A percentile compares a stretch with the other conserved stretches of the same genome.
These are phyloP conservation scores for Pseudorasbora parva DNA, from an alignment of 2,113 vertebrate genomes.

Conservation along the genomic window DNA sequence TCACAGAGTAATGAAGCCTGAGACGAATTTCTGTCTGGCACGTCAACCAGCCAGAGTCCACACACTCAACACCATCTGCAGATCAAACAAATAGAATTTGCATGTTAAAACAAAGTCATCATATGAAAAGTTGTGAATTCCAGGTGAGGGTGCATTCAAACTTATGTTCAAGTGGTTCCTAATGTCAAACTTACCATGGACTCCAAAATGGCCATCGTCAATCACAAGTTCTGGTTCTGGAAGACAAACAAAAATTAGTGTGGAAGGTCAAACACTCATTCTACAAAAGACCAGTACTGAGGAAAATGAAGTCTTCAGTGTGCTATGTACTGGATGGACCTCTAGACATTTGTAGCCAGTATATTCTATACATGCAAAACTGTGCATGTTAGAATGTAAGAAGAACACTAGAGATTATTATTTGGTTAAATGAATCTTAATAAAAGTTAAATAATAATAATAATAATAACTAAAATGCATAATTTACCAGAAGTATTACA, in stretches of 20 bases:
- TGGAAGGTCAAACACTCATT: background rate
- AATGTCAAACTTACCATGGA: slow-evolving; percentile 84
- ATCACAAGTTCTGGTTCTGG: slow-evolving; percentile 79
- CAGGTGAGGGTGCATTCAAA: background rate
- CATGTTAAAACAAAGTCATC: background rate
- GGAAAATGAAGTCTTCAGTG: slow-evolving; percentile 14
- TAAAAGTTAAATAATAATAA: background rate
- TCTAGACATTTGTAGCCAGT: slow-evolving; percentile 1
- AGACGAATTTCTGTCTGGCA: slow-evolving; percentile 96
- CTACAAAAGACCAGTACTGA: slow-evolving; percentile 29
- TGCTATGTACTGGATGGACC: slow-evolving; percentile 3
- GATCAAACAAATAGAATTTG: slow-evolving; percentile 47
- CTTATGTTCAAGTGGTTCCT: background rate
- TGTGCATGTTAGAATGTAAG: background rate
- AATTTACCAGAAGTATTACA: background rate
- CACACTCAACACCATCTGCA: slow-evolving; percentile 83
- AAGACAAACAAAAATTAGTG: slow-evolving; percentile 66
- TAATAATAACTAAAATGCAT: background rate
- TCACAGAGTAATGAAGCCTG: slow-evolving; percentile 91
- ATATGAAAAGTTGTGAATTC: background rate
- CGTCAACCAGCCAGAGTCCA: slow-evolving; percentile 95
- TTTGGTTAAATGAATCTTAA: background rate
- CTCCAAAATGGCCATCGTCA: slow-evolving; percentile 90
- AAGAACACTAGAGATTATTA: background rate
- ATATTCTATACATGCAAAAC: background rate